Evolutionary conservation across 2,888 invertebrate species (phyloP).

Genomic region (Xestobium rufovillosum): DNA sequence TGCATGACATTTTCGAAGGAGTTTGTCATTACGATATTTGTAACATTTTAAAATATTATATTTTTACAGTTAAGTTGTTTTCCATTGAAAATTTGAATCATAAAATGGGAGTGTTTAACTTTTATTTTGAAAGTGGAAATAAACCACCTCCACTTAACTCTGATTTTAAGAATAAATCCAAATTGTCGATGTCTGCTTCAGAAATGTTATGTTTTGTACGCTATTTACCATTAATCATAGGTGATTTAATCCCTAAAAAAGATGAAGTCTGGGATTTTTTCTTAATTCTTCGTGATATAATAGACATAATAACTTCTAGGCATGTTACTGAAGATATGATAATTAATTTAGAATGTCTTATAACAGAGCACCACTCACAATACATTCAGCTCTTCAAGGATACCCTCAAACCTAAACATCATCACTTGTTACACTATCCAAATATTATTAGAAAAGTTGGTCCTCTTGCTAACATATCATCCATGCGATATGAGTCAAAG

Average conservation of each 20-base stretch:
- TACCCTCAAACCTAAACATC: constrained; percentile 18
- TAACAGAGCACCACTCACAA: constrained; percentile 15
- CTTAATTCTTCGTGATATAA: constrained; percentile 16
- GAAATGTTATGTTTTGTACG: constrained; percentile 25
- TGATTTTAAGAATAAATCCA: constrained; percentile 17
- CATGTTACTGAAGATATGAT: neutral
- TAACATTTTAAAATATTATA: constrained; percentile 21
- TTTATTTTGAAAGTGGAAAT: constrained; percentile 14
- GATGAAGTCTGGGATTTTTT: constrained; percentile 20
- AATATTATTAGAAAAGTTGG: constrained; percentile 11
- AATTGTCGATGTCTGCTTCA: constrained; percentile 23
- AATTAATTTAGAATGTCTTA: constrained; percentile 3
- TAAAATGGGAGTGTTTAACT: constrained; percentile 19
- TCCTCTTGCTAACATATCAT: constrained; percentile 11
- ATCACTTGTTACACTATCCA: constrained; percentile 20
- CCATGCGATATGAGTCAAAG: constrained; percentile 21
- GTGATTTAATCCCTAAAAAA: constrained; percentile 17
- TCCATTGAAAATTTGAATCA: constrained; percentile 20
- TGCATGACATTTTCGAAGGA: constrained; percentile 31
- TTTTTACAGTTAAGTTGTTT: constrained; percentile 16
- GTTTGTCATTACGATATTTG: constrained; percentile 27
- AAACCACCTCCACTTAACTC: constrained; percentile 20
- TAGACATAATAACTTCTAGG: neutral
- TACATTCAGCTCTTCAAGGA: constrained; percentile 13
- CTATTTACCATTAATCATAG: constrained; percentile 23